Evolutionary conservation across 2,888 invertebrate genomes (phyloP).

Genomic region (Hirtodrosophila cameraria): DNA sequence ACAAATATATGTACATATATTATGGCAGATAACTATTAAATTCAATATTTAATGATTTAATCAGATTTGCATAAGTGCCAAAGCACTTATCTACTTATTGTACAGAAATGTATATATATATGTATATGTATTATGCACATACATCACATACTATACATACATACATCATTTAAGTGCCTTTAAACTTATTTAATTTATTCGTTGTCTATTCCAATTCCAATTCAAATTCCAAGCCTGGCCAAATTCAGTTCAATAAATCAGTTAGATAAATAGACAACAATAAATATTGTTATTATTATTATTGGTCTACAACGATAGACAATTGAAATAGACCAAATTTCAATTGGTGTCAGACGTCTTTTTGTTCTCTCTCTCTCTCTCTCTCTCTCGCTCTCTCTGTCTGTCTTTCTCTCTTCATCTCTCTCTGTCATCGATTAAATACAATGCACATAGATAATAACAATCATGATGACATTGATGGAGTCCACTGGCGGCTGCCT

Average conservation of each 20-base stretch:
- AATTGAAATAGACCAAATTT: slow-evolving; percentile 14
- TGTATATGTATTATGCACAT: not conserved
- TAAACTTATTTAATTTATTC: not conserved
- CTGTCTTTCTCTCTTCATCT: no score
- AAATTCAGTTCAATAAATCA: slow-evolving; percentile 2
- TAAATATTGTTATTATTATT: slow-evolving; percentile 9
- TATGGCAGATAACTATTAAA: no score
- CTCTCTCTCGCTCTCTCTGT: no score
- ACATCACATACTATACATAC: no score
- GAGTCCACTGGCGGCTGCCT: slow-evolving; percentile 19
- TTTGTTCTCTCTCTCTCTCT: no score
- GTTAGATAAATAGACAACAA: slow-evolving; percentile 1
- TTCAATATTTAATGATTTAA: not conserved
- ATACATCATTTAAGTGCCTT: not conserved
- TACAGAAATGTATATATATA: not conserved
- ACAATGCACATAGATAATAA: slow-evolving; percentile 42
- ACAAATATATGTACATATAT: no score
- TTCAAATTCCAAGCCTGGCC: not conserved
- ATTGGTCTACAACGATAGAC: slow-evolving; percentile 5
- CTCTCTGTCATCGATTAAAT: slow-evolving; percentile 30
- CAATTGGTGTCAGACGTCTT: slow-evolving; percentile 25
- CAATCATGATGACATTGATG: slow-evolving; percentile 32
- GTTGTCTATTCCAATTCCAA: not conserved
- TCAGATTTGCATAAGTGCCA: not conserved
- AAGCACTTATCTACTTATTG: not conserved